Evolutionary conservation across 2,113 vertebrate species (phyloP).

Genomic region (Phalacrocorax brasilianus): DNA sequence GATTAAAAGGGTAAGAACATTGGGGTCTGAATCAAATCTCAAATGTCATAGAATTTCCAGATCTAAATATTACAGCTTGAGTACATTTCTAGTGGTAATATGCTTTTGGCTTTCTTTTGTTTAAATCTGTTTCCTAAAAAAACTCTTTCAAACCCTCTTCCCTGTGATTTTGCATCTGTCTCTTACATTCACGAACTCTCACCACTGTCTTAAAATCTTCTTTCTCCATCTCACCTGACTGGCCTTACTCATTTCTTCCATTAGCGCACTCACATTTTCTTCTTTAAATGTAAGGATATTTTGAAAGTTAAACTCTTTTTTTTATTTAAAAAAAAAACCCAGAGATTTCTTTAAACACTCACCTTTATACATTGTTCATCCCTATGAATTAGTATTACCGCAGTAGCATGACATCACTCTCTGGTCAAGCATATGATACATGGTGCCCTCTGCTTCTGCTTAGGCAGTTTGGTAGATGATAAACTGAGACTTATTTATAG

Average conservation of each 20-base stretch:
- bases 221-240: not conserved
- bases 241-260: not conserved
- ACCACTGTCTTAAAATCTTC: not conserved
- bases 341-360: not conserved
- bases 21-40: not conserved
- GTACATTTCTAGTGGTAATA: not conserved
- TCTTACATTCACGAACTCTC: not conserved
- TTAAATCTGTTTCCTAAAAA: not conserved
- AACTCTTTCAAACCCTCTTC: not conserved
- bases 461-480: slow-evolving; percentile 28
- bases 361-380: not conserved
- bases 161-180: not conserved
- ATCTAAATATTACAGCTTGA: not conserved
- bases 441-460: not conserved
- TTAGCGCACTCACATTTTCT: not conserved
- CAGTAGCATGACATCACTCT: not conserved
- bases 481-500: not conserved
- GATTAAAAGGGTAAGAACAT: not conserved
- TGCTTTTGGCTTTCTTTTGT: not conserved
- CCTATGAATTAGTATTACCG: not conserved
- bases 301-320: not conserved
- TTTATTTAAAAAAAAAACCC: not conserved
- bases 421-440: not conserved
- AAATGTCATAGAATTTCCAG: not conserved
- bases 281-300: not conserved